Evolutionary conservation across 2,113 vertebrate species (phyloP).

Genomic region (Thunnus maccoyii): DNA sequence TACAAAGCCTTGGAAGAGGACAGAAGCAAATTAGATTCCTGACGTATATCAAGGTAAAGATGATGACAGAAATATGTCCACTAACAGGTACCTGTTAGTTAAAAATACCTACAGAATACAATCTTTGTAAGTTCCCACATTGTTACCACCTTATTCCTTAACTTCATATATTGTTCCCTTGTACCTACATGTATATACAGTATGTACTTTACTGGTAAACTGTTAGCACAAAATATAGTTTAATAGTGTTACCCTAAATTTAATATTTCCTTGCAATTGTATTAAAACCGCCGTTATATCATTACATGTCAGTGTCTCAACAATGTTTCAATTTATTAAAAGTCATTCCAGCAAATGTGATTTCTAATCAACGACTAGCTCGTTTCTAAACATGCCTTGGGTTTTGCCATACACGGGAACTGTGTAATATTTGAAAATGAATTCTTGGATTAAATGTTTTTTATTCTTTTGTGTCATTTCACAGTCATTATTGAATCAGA

Average conservation of each 20-base stretch:
- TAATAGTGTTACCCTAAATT: background rate
- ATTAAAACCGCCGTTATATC: background rate
- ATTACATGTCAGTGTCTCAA: background rate
- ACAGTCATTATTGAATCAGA: background rate
- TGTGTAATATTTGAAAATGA: background rate
- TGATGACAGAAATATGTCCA: background rate
- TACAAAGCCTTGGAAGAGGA: background rate
- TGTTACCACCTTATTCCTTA: too few species aligned
- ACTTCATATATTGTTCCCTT: too few species aligned
- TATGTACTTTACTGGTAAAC: too few species aligned
- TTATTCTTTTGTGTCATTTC: background rate
- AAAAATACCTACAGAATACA: too few species aligned
- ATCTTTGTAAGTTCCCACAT: too few species aligned
- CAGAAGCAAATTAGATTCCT: background rate
- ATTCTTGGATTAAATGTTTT: background rate
- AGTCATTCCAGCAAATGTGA: background rate
- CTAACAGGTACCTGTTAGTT: too few species aligned
- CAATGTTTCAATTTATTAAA: background rate
- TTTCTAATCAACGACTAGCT: background rate
- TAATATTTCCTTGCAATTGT: background rate
- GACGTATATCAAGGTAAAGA: background rate
- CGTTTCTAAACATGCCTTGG: background rate
- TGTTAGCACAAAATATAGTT: too few species aligned
- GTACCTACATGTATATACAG: too few species aligned
- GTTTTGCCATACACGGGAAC: background rate